Evolutionary conservation across 2,797 vertebrate genomes (phyloP).

Genomic region (Labeo calbasu): DNA sequence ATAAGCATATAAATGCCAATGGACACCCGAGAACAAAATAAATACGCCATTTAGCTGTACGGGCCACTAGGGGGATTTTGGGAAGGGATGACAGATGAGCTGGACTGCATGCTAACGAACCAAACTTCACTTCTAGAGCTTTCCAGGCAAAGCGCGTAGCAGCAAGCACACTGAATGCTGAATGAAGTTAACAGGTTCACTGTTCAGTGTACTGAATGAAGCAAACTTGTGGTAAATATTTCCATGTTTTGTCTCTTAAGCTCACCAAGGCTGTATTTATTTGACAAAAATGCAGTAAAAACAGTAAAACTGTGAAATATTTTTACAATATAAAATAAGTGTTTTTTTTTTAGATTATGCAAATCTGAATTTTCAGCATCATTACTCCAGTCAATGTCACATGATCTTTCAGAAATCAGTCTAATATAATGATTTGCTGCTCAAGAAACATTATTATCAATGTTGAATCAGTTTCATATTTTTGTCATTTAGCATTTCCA

Average conservation of each 20-base stretch:
- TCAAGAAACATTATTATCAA: not conserved
- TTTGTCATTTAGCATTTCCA: not conserved
- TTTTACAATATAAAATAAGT: not conserved
- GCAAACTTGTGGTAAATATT: not conserved
- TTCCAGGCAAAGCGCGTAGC: conserved; percentile 23
- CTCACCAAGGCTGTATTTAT: not conserved
- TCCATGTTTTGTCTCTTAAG: not conserved
- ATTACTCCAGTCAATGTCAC: not conserved
- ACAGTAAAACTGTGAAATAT: not conserved
- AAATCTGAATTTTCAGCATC: not conserved
- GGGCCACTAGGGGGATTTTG: not conserved
- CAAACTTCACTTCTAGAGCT: conserved; percentile 19
- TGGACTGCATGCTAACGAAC: not conserved
- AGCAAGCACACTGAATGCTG: not conserved
- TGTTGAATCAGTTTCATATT: not conserved
- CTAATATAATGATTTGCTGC: not conserved
- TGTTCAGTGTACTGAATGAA: not conserved
- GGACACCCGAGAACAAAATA: conserved; percentile 15
- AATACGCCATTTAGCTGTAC: not conserved
- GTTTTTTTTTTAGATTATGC: not conserved
- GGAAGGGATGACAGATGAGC: not conserved
- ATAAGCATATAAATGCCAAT: not conserved
- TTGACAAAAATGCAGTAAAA: not conserved
- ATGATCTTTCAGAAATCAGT: not conserved
- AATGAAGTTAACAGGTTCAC: not conserved